Base-by-base conservation (phyloP, 2,888 invertebrate genomes). In the Carcina quercana region DNA sequence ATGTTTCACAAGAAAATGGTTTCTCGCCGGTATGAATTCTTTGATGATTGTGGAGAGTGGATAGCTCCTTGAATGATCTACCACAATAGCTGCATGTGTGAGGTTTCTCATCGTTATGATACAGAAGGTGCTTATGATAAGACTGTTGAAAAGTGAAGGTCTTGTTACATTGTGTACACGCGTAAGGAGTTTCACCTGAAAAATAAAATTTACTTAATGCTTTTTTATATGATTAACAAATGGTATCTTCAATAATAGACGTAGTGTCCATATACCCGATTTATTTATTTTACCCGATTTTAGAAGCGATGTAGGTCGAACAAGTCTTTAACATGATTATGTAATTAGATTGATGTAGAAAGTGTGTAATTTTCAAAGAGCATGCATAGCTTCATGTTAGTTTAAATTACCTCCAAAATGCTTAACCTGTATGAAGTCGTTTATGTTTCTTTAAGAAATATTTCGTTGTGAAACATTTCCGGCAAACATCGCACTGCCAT, bases 71-170 rank as follows among this genome's bases (percentile, higher is more conserved):
- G 60, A 95, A 95, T 15, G 93, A 89, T 40, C 94, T 86, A 0
- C 93, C 92, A 61, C 95, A 95, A 49, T 90, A 91, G 30, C 64
- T 78, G 53, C 94, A 94, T 2, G 87, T 86, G 47, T 91, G 89
- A 0, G 94, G 94, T 55, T 94, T 94, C 50, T 94, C 94, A 53
- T 93, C 92, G 38, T 91, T 93, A 61, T 95, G 95, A 60, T 95
- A 95, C 30, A 94, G 80, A 58, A 94, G 87, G 71, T 95, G 95
- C 61, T 95, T 95, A 66, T 94, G 94, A 68, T 93, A 94, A 0
- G 94, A 94, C 56, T 95, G 95, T 74, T 95, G 95, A 74, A 95
- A 95, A 29, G 94, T 94, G 69, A 95, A 95, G 7, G 91, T 92
- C 65, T 94, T 93, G 44, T 91, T 91, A 61, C 95, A 95, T 47